Base-by-base conservation (phyloP, 2,113 vertebrate species). In the Crotophaga sulcirostris region DNA sequence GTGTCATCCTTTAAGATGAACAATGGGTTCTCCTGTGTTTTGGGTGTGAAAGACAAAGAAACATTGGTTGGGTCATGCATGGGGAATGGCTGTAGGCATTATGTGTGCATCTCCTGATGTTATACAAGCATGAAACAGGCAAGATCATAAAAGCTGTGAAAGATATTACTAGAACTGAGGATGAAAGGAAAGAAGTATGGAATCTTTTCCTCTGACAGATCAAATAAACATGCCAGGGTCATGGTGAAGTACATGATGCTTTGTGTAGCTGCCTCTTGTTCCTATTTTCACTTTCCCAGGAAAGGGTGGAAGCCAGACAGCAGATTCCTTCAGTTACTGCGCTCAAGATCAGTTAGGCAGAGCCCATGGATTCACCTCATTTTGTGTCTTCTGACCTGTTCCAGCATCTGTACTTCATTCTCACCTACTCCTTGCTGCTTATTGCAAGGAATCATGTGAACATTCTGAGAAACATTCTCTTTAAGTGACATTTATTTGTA, bases 401-500 rank as follows among this genome's bases (percentile, higher is more conserved):
- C 26, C 3, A 8, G 29, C 29, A 24, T 54, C 36, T 33, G 40
- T 73, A 44, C 72, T 89, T 93, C 33, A 49, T 89, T 87, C 24
- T 62, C 47, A 67, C 55, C 56, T 80, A 25, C 33, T 68, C 29
- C 29, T 93, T 84, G 26, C 38, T 81, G 49, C 52, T 47, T 56
- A 3, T 45, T 87, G 16, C 56, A 63, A 84, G 33, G 55, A 84
- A 60, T 73, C 81, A 77, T 40, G 31, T 38, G 80, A 93, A 77
- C 90, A 78, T 95, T 70, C 72, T 85, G 49, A 79, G 89, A 84
- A 68, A 64, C 76, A 92, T 92, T 93, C 86, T 89, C 63, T 86
- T 90, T 88, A 91, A 91, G n/a, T 87, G 70, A 45, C 9, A 7
- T 93, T 89, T 93, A 72, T 91, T 94, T 87, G 73, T 84, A 72